These are phyloP conservation scores for Acrobasis repandana DNA, from an alignment of 2,888 invertebrate species.

Conservation along the genomic window DNA sequence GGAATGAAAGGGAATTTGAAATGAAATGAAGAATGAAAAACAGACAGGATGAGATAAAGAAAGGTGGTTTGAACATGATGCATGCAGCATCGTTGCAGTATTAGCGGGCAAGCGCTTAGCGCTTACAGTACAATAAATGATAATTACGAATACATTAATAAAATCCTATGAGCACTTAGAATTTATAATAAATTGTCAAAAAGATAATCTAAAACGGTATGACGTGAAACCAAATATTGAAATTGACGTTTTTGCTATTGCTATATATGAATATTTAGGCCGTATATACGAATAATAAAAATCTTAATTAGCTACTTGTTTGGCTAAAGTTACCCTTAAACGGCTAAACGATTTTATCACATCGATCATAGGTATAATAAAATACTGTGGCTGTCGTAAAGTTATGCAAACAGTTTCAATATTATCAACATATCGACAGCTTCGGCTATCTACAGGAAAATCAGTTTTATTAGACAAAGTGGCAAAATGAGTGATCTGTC, in stretches of 20 bases:
- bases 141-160: no score
- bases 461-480: not conserved
- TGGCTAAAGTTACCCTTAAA: constrained; percentile 4
- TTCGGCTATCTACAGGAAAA: not conserved
- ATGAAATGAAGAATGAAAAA: no score
- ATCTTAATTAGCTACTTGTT: constrained; percentile 12
- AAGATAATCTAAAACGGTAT: constrained; percentile 1
- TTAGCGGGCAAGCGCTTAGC: no score
- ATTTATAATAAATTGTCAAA: not conserved
- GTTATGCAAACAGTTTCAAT: not conserved
- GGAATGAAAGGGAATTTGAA: no score
- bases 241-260: not conserved
- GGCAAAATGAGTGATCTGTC: not conserved
- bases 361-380: constrained; percentile 11
- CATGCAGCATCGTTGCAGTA: no score
- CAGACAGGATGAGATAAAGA: no score
- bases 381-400: constrained; percentile 1
- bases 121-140: no score
- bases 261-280: constrained; percentile 4
- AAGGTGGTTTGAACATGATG: no score
- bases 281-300: constrained; percentile 3
- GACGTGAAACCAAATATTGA: not conserved
- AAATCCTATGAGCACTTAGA: not conserved
- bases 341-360: constrained; percentile 6
- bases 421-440: not conserved